Evolutionary conservation across 2,888 invertebrate genomes (phyloP).

Genomic region (Lepidonotus clava): DNA sequence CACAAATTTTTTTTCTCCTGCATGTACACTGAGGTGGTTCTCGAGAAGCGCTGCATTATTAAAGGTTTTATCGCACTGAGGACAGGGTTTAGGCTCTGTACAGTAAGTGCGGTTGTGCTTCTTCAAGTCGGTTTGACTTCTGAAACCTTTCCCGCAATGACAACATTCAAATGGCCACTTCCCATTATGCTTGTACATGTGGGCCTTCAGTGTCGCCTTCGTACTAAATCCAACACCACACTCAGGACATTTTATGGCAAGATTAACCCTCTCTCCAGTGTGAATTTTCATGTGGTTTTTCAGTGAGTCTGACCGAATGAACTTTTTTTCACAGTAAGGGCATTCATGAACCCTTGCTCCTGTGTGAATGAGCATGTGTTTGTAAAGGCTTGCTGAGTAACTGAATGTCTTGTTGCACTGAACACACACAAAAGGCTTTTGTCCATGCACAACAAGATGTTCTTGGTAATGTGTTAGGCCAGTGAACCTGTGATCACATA

Average conservation of each 20-base stretch:
- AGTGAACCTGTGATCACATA: conserved; percentile 58
- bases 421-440: conserved; percentile 56
- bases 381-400: conserved; percentile 54
- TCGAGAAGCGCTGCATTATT: background rate
- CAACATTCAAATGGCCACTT: conserved; percentile 9
- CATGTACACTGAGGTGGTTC: background rate
- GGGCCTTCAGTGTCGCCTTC: background rate
- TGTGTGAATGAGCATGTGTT: conserved; percentile 59
- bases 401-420: conserved; percentile 55
- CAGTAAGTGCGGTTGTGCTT: background rate
- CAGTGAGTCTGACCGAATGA: conserved; percentile 30
- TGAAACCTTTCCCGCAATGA: background rate
- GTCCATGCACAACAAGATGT: conserved; percentile 51
- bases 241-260: conserved; percentile 53
- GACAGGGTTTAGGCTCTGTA: background rate
- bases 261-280: conserved; percentile 48
- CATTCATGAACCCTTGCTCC: conserved; percentile 58
- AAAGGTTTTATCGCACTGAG: background rate
- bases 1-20: background rate
- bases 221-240: conserved; percentile 40
- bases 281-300: conserved; percentile 60
- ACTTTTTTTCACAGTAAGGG: conserved; percentile 55
- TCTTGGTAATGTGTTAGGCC: conserved; percentile 55
- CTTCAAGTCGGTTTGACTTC: background rate
- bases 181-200: conserved; percentile 19